Conservation (phyloP, 53 echinoderm and acorn worm genomes). For the Holothuria scabra region DNA sequence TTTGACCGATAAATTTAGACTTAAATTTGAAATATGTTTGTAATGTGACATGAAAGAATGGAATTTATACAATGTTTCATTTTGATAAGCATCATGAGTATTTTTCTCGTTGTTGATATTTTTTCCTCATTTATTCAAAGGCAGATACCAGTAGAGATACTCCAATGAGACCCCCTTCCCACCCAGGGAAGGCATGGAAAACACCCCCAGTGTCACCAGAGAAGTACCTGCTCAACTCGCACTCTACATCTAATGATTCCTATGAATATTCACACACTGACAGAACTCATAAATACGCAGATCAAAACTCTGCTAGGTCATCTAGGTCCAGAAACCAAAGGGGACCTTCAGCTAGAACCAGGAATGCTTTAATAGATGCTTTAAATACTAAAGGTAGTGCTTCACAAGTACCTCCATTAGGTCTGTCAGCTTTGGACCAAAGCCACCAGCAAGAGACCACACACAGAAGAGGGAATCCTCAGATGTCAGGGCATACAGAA, state of each 20-base stretch:
- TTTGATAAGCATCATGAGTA: too few species aligned
- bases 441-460: not conserved
- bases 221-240: slow-evolving; percentile 38
- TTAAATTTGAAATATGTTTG: too few species aligned
- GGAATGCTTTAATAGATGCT: slow-evolving; percentile 79
- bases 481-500: too few species aligned
- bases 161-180: slow-evolving; percentile 72
- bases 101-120: too few species aligned
- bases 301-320: slow-evolving; percentile 17
- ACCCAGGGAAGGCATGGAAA: slow-evolving; percentile 94
- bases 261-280: slow-evolving; percentile 12
- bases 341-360: slow-evolving; percentile 60
- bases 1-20: too few species aligned
- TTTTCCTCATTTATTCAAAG: slow-evolving; percentile 15
- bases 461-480: too few species aligned
- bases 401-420: slow-evolving; percentile 69
- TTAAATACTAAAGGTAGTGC: slow-evolving; percentile 55
- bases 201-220: slow-evolving; percentile 73
- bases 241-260: not conserved
- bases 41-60: too few species aligned
- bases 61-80: too few species aligned
- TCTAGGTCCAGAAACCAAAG: slow-evolving; percentile 24
- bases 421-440: slow-evolving; percentile 51
- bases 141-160: slow-evolving; percentile 28
- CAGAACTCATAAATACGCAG: slow-evolving; percentile 39